A percentile compares a stretch with the other conserved stretches of the same genome.
phyloP scores from a whole-genome alignment of 2,113 vertebrate species.

The Chaetura pelagica region DNA sequence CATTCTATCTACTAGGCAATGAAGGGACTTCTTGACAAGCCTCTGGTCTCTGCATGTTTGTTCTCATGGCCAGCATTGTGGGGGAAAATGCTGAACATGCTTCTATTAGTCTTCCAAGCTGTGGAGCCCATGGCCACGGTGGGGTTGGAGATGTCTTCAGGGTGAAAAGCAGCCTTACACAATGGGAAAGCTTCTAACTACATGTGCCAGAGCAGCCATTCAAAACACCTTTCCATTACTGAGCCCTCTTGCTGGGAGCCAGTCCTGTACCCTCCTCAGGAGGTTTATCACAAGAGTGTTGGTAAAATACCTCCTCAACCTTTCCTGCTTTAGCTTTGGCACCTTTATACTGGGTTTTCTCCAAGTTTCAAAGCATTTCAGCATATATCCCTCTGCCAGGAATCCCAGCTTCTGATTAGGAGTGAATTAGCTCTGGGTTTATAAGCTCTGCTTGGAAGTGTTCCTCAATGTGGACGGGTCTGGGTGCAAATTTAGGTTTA shows the following conservation, averaged over 20 bases:
- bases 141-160: background rate
- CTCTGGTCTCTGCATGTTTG: background rate
- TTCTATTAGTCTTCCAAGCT: background rate
- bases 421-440: conserved; percentile 24
- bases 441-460: background rate
- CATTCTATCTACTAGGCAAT: background rate
- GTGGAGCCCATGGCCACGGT: accelerated
- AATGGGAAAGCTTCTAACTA: background rate
- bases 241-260: background rate
- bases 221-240: background rate
- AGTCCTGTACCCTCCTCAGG: accelerated
- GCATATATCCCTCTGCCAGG: background rate
- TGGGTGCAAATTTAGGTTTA: conserved; percentile 8
- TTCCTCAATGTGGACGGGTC: background rate
- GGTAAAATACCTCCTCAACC: background rate
- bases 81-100: accelerated
- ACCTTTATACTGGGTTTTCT: background rate
- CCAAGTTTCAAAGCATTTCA: background rate
- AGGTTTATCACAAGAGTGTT: background rate
- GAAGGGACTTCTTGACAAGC: background rate
- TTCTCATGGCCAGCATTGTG: background rate
- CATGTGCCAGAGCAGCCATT: background rate
- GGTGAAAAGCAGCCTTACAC: background rate
- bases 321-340: background rate
- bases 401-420: background rate